Percentiles rank a stretch among this genome's conserved stretches.
Evolutionary conservation across 2,113 vertebrate species (phyloP).

Genomic region (Paratilapia polleni): DNA sequence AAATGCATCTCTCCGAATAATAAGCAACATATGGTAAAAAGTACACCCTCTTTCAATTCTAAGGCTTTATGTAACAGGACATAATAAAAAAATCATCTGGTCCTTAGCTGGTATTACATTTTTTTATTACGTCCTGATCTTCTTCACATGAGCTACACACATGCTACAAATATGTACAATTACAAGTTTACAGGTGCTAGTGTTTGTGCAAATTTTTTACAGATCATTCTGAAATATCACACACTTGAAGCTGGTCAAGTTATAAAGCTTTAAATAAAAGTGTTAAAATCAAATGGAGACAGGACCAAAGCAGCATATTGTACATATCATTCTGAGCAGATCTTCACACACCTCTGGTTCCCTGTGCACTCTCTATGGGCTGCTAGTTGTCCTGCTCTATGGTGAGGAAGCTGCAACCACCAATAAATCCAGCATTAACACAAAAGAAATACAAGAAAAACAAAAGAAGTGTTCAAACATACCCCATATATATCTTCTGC

Average conservation of each 20-base stretch:
- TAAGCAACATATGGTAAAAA: neutral
- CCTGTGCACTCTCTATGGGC: constrained; percentile 38
- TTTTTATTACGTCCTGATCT: too few relatives aligned
- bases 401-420: constrained; percentile 33
- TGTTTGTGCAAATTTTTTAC: too few relatives aligned
- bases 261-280: neutral
- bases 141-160: too few relatives aligned
- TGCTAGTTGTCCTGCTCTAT: constrained; percentile 57
- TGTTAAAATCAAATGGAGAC: neutral
- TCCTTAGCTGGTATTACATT: too few relatives aligned
- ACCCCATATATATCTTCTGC: too few relatives aligned
- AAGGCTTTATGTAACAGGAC: neutral
- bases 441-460: neutral
- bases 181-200: too few relatives aligned
- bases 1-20: neutral
- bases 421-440: neutral
- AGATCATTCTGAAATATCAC: neutral
- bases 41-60: neutral
- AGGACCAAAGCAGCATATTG: neutral
- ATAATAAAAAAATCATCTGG: neutral
- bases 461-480: neutral
- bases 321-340: neutral
- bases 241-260: neutral
- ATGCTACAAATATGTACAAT: too few relatives aligned
- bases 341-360: constrained; percentile 26